These are phyloP conservation scores for Copidosoma floridanum DNA, from an alignment of 1,140 invertebrate genomes.

Conservation along the genomic window DNA sequence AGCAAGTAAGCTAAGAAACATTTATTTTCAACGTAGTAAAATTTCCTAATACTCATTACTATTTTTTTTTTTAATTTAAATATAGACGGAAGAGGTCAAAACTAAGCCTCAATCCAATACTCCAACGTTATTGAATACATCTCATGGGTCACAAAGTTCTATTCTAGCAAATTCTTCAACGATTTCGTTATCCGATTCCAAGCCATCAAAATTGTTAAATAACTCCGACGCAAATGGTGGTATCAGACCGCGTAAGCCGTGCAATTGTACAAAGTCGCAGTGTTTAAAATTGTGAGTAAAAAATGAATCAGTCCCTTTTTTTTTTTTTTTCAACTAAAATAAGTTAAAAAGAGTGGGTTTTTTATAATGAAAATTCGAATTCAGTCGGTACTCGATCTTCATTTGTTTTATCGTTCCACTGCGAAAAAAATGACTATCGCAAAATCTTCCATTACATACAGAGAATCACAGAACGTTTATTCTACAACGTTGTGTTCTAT, in stretches of 20 bases:
- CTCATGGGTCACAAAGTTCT: conserved; percentile 44
- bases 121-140: conserved; percentile 43
- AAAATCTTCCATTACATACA: conserved; percentile 22
- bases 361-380: conserved; percentile 28
- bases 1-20: conserved; percentile 39
- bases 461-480: conserved; percentile 12
- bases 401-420: conserved; percentile 35
- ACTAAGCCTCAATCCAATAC: conserved; percentile 42
- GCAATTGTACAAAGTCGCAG: conserved; percentile 99
- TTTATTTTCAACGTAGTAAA: conserved; percentile 27
- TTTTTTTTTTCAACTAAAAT: no score
- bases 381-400: conserved; percentile 16
- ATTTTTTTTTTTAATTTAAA: not conserved
- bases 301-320: no score
- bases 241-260: conserved; percentile 84
- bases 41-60: not conserved
- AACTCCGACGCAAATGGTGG: conserved; percentile 64
- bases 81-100: conserved; percentile 43
- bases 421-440: conserved; percentile 32
- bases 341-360: no score
- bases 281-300: conserved; percentile 88
- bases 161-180: conserved; percentile 37
- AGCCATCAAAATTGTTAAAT: conserved; percentile 40
- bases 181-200: conserved; percentile 38
- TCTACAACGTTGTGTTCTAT: conserved; percentile 3